Conservation (phyloP, 2,113 vertebrate genomes). For the Solenodon paradoxus region DNA sequence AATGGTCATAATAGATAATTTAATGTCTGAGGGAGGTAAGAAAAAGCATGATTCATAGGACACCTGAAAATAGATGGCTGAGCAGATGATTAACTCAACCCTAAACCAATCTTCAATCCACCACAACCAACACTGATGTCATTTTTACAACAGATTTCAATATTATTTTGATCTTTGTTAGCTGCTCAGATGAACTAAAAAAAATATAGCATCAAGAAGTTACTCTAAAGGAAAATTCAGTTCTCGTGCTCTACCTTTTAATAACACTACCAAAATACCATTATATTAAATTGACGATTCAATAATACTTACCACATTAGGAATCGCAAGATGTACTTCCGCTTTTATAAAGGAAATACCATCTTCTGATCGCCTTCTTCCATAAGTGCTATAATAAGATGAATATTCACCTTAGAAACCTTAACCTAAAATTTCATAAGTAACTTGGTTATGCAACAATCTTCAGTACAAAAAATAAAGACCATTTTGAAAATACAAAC, state of each 20-base stretch:
- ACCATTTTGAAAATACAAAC: constrained; percentile 21
- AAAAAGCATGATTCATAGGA: constrained; percentile 16
- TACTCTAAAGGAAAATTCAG: not conserved
- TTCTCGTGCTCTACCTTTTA: not conserved
- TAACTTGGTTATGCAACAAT: not conserved
- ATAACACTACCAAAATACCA: not conserved
- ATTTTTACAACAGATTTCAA: not conserved
- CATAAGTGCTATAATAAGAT: constrained; percentile 75
- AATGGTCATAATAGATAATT: not conserved
- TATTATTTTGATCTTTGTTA: constrained; percentile 18
- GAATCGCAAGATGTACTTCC: constrained; percentile 85
- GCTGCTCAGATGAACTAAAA: not conserved
- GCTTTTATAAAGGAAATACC: constrained; percentile 82
- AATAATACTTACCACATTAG: constrained; percentile 84
- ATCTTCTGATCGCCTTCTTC: constrained; percentile 68
- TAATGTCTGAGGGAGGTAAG: constrained; percentile 7
- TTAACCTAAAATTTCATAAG: constrained; percentile 5
- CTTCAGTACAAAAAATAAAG: not conserved
- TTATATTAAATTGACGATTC: not conserved
- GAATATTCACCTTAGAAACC: constrained; percentile 2
- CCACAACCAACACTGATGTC: not conserved
- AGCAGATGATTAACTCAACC: not conserved
- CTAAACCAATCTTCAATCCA: not conserved
- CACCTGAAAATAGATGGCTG: not conserved
- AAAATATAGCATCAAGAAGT: not conserved